Evolutionary conservation across 2,888 invertebrate genomes (phyloP).

Genomic region (Aleiodes testaceus): DNA sequence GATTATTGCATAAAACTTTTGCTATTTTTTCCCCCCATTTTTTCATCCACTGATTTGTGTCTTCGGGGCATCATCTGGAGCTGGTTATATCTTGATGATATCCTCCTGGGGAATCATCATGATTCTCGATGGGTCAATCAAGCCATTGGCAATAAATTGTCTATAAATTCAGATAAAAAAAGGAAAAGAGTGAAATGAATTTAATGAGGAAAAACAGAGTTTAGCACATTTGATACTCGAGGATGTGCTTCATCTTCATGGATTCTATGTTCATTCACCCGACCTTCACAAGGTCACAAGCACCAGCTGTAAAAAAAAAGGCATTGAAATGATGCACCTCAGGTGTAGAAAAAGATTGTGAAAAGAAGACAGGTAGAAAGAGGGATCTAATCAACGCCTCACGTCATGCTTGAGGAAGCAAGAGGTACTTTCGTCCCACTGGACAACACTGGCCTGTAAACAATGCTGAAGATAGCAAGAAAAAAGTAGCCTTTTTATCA

Average conservation of each 20-base stretch:
- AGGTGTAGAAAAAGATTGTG: slow-evolving; percentile 40
- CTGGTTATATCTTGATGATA: slow-evolving; percentile 12
- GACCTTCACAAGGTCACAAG: slow-evolving; percentile 72
- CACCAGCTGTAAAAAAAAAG: slow-evolving; percentile 58
- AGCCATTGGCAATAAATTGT: slow-evolving; percentile 17
- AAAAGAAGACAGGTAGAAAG: slow-evolving; percentile 53
- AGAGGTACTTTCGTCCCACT: slow-evolving; percentile 42
- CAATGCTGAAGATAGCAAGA: slow-evolving; percentile 40
- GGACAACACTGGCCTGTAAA: slow-evolving; percentile 33
- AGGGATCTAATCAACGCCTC: slow-evolving; percentile 71
- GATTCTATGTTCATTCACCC: slow-evolving; percentile 68
- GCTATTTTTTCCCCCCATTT: too few relatives aligned
- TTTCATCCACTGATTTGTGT: neutral
- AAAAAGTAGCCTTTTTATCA: neutral
- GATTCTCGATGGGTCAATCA: slow-evolving; percentile 26
- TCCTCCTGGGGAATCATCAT: slow-evolving; percentile 14
- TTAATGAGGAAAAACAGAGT: neutral
- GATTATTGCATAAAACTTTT: slow-evolving; percentile 24
- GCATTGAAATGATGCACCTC: slow-evolving; percentile 47
- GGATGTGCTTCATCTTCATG: too few relatives aligned
- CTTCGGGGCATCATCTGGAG: slow-evolving; percentile 21
- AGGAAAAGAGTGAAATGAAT: neutral
- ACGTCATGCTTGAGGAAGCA: slow-evolving; percentile 70
- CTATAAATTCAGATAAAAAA: slow-evolving; percentile 2
- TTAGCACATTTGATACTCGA: too few relatives aligned